These are phyloP conservation scores for Isurus oxyrinchus DNA, from an alignment of 2,113 vertebrate genomes.

Conservation along the genomic window DNA sequence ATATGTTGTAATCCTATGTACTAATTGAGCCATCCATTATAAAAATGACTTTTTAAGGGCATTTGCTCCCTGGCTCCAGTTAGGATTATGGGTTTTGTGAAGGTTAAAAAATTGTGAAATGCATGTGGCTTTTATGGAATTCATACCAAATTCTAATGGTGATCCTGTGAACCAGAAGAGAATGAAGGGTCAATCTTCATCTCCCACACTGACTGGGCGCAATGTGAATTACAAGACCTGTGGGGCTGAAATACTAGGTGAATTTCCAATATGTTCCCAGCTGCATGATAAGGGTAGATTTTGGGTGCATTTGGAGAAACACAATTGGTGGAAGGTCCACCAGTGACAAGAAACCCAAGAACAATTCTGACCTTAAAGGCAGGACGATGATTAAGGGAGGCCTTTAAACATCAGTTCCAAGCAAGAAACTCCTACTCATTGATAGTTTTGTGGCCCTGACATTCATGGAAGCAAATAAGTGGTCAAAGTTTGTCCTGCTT, in stretches of 20 bases:
- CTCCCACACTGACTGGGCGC: neutral
- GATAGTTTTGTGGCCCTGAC: neutral
- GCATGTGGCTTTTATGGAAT: neutral
- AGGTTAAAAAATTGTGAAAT: neutral
- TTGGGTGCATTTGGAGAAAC: neutral
- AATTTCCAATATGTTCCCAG: neutral
- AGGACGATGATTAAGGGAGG: neutral
- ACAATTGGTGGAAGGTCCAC: neutral
- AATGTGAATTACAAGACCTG: neutral
- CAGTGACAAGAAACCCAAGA: neutral
- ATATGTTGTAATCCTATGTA: neutral
- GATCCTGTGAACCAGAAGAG: neutral
- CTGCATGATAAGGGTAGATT: neutral
- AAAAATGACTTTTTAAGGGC: neutral
- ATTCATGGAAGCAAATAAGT: neutral
- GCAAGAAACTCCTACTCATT: neutral
- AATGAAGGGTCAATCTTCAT: neutral
- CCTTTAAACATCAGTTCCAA: neutral
- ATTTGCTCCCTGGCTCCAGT: neutral
- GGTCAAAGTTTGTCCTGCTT: neutral
- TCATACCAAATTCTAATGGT: neutral
- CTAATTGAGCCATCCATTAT: neutral
- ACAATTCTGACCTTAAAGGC: neutral
- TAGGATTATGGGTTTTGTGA: neutral
- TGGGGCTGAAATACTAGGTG: neutral